These are phyloP conservation scores for Bombyx mandarina DNA, from an alignment of 1,140 invertebrate genomes.

Conservation along the genomic window DNA sequence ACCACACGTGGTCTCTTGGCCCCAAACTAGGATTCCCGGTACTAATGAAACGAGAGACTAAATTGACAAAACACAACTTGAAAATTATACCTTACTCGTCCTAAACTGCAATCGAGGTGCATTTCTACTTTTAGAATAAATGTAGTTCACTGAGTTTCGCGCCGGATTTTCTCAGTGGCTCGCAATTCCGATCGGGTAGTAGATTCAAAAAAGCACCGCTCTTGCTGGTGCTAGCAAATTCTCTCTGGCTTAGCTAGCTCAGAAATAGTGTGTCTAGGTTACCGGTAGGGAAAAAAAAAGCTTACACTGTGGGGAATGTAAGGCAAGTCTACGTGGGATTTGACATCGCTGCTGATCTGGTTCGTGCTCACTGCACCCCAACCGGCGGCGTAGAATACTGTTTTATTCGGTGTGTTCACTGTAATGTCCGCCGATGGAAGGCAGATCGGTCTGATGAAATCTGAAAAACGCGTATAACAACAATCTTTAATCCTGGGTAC, in stretches of 20 bases:
- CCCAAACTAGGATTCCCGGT: no score
- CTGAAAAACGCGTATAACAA: neutral
- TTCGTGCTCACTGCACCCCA: slow-evolving; percentile 74
- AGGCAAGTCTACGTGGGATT: slow-evolving; percentile 34
- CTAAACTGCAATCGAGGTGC: no score
- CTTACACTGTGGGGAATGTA: slow-evolving; percentile 19
- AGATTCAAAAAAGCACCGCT: no score
- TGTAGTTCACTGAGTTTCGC: no score
- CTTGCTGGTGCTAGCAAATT: no score
- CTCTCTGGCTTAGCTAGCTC: slow-evolving; percentile 3
- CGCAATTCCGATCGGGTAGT: no score
- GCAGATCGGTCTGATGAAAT: slow-evolving; percentile 6
- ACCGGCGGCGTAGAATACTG: slow-evolving; percentile 74
- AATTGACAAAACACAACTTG: no score
- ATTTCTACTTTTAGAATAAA: neutral
- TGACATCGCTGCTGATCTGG: slow-evolving; percentile 40
- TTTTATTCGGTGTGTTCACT: neutral
- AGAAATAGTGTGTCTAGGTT: neutral
- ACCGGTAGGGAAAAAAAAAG: neutral
- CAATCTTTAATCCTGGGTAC: no score
- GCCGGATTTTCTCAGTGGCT: no score
- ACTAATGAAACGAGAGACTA: no score
- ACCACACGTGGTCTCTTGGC: no score
- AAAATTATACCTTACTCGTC: no score
- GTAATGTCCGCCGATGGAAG: neutral